Conservation (phyloP, 2,113 vertebrate genomes). For the Syngnathus floridae region DNA sequence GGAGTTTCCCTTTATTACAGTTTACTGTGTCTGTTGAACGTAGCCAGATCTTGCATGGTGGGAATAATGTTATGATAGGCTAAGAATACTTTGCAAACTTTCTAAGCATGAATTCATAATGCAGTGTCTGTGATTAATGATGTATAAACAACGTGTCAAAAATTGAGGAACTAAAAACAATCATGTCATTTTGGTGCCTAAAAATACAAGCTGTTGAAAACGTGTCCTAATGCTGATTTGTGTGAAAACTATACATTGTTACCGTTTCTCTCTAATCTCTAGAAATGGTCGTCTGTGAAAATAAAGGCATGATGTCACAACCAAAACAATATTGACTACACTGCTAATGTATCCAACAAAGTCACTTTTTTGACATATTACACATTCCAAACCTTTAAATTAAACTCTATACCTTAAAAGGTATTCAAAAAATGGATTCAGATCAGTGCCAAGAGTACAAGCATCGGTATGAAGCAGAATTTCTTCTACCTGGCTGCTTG, state of each 20-base stretch:
- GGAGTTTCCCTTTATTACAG: conserved; percentile 2
- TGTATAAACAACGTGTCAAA: background rate
- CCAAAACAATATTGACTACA: background rate
- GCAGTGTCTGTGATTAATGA: background rate
- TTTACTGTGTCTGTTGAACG: background rate
- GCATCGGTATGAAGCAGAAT: background rate
- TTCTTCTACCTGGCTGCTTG: conserved; percentile 18
- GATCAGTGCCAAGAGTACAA: background rate
- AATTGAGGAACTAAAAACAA: background rate
- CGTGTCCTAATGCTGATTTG: too few relatives aligned
- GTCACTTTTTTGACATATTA: background rate
- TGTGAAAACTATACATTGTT: too few relatives aligned
- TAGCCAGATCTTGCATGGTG: background rate
- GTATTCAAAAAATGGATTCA: background rate
- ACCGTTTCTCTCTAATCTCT: too few relatives aligned
- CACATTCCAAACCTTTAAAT: too few relatives aligned
- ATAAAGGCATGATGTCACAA: background rate
- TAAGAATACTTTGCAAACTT: background rate
- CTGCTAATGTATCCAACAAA: background rate
- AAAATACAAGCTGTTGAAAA: too few relatives aligned
- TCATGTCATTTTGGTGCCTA: background rate
- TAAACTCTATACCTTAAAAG: background rate
- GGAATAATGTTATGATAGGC: background rate
- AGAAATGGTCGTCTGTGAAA: background rate
- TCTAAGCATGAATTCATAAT: background rate